Evolutionary conservation across 2,113 vertebrate genomes (phyloP).

Genomic region (Limnothrissa miodon): DNA sequence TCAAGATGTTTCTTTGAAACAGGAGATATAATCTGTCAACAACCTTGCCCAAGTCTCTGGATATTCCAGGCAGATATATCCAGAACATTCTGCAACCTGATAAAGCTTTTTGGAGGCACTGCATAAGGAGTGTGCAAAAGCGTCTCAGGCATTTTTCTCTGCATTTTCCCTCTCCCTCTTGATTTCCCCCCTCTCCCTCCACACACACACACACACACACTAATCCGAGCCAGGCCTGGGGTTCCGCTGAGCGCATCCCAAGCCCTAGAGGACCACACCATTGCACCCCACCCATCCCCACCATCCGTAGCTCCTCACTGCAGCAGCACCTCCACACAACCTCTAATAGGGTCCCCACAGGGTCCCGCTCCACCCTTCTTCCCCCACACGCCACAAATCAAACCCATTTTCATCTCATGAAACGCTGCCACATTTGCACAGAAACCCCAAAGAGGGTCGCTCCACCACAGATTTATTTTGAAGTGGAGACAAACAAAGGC

Average conservation of each 20-base stretch:
- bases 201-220: not conserved
- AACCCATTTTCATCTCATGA: conserved; percentile 33
- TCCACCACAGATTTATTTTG: conserved; percentile 32
- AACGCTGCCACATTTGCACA: conserved; percentile 6
- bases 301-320: not conserved
- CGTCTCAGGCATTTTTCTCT: not conserved
- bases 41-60: not conserved
- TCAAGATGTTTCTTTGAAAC: not conserved
- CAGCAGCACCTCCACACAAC: not conserved
- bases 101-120: not conserved
- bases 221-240: not conserved
- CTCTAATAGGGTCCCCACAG: conserved; percentile 3
- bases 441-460: conserved; percentile 11
- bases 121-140: not conserved
- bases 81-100: not conserved
- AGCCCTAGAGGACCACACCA: not conserved
- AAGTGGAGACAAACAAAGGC: conserved; percentile 29
- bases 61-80: conserved; percentile 1
- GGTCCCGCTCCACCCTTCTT: not conserved
- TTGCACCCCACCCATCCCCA: no score
- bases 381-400: not conserved
- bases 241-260: not conserved
- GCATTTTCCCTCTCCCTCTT: not conserved
- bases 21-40: conserved; percentile 2
- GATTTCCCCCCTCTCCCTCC: not conserved